These are phyloP conservation scores for Cyanoderma ruficeps DNA, from an alignment of 2,113 vertebrate species.

Conservation along the genomic window DNA sequence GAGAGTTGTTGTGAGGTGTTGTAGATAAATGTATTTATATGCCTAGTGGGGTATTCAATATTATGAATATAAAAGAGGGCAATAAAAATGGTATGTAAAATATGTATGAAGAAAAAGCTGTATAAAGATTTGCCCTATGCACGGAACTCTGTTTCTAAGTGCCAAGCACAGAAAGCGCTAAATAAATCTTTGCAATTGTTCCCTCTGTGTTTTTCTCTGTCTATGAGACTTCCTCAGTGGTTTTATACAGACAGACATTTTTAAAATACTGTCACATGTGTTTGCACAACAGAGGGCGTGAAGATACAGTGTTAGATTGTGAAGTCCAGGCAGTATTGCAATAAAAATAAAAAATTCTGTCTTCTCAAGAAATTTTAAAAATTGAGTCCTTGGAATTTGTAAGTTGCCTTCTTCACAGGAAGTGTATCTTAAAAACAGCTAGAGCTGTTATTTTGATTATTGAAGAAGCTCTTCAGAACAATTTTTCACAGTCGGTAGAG, in stretches of 20 bases:
- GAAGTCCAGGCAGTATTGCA: background rate
- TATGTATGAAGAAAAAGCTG: conserved; percentile 84
- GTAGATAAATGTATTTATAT: conserved; percentile 98
- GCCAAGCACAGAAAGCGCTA: conserved; percentile 91
- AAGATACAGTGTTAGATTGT: background rate
- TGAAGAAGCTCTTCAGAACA: background rate
- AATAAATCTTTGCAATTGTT: conserved; percentile 90
- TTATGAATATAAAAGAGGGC: conserved; percentile 86
- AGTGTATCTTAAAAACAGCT: background rate
- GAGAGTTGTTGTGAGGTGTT: conserved; percentile 92
- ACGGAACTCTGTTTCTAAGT: conserved; percentile 91
- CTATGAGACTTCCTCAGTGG: background rate
- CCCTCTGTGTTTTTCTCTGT: conserved; percentile 35
- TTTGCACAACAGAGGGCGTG: background rate
- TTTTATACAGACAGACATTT: background rate
- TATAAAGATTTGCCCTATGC: conserved; percentile 85
- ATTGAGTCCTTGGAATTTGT: background rate
- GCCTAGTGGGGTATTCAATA: conserved; percentile 82
- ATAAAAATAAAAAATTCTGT: background rate
- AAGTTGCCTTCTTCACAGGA: background rate
- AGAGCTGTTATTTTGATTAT: background rate
- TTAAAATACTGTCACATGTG: background rate
- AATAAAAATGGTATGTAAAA: conserved; percentile 84
- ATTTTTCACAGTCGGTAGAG: background rate
- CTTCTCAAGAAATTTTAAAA: background rate